Evolutionary conservation across 2,888 invertebrate genomes (phyloP).

Genomic region (Cotesia congregata): DNA sequence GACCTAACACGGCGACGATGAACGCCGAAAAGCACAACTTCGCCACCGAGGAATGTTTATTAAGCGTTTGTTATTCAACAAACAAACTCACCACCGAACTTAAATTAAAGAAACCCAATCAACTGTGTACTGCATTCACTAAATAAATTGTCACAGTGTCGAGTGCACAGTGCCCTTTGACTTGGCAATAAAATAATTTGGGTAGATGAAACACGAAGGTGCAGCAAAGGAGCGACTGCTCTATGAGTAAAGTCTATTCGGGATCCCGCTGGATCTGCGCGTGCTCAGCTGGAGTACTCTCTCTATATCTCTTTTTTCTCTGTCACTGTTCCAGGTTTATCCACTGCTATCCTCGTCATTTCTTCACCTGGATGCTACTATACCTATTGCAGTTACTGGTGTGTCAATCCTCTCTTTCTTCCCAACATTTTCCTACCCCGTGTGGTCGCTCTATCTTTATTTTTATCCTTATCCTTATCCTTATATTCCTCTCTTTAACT

Average conservation of each 20-base stretch:
- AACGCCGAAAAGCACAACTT: neutral
- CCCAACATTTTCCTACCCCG: conserved; percentile 14
- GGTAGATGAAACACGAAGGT: conserved; percentile 63
- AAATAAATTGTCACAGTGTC: neutral
- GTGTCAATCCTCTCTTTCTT: conserved; percentile 28
- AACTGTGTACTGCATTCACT: neutral
- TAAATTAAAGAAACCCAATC: neutral
- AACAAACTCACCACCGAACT: no score
- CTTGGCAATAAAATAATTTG: conserved; percentile 54
- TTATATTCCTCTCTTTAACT: conserved; percentile 10
- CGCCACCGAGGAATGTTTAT: neutral
- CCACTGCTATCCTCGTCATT: conserved; percentile 31
- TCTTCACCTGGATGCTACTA: neutral
- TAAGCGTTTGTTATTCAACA: no score
- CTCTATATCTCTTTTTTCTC: conserved; percentile 48
- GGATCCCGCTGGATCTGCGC: conserved; percentile 45
- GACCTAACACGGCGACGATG: conserved; percentile 11
- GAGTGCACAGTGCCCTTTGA: conserved; percentile 2
- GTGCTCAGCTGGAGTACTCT: conserved; percentile 31
- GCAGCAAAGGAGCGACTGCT: conserved; percentile 66
- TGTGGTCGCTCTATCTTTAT: neutral
- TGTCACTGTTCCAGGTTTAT: conserved; percentile 11
- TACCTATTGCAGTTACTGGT: conserved; percentile 18
- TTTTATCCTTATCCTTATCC: conserved; percentile 33
- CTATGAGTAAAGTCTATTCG: conserved; percentile 57